Base-by-base conservation (phyloP, 2,888 invertebrate species). In the Thera britannica region DNA sequence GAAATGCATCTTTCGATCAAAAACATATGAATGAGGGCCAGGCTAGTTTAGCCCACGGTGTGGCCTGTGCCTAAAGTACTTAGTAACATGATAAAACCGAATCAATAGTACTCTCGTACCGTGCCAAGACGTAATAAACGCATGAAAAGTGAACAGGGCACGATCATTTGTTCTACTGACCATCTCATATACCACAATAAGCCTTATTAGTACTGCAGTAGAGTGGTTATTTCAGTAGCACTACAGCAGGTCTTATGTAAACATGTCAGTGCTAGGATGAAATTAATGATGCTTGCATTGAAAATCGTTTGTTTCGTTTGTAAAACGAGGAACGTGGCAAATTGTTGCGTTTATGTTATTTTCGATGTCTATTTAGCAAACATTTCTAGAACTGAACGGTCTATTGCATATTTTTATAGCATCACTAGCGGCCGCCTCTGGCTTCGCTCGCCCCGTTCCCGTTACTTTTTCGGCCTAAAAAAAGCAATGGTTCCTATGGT, bases 71-170 rank as follows among this genome's bases (percentile, higher is more conserved):
- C 77, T 80, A 75, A 84, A 77, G 73, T 81, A 83, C 83, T 87
- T 83, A 85, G 83, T 78, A 84, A 79, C 82, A 81, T 78, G 84
- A 89, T 90, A 89, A 85, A 89, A 80, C 76, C 59, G 81, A 86
- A 88, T 87, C 89, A 89, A 90, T 89, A 87, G 82, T 83, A 78
- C 84, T 86, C 85, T 87, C 82, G 81, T 87, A 86, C 84, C 89
- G 88, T 90, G 90, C 87, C 86, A 88, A 87, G 85, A 81, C 80
- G 85, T 87, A 90, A 90, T 90, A 90, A 91, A 87, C 86, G 87
- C 82, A 89, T 86, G 88, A 90, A 90, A 89, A 88, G 87, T 90
- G 88, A 85, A 86, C 80, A 81, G 79, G 79, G 74, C 78, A 77
- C 72, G 74, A 83, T 84, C 86, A 90, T 89, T 90, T 87, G 84